Percentiles rank a stretch among this genome's conserved stretches.
Conservation (phyloP, 1,140 invertebrate genomes). For the Euwallacea fornicatus region DNA sequence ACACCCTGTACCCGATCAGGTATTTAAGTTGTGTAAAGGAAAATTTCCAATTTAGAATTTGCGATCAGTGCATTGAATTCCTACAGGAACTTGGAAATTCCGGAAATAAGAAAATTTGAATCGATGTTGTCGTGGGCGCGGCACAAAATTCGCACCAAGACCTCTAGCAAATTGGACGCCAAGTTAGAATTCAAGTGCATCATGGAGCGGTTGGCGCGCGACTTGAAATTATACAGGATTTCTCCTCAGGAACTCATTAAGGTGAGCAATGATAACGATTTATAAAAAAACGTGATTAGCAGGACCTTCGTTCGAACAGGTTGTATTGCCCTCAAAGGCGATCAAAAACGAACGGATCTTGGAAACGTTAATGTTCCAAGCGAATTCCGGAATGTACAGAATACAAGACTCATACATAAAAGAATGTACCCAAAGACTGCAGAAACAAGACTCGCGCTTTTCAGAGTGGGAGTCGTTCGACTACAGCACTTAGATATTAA, state of each 20-base stretch:
- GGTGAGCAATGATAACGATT: slow-evolving; percentile 54
- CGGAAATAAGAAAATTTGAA: slow-evolving; percentile 91
- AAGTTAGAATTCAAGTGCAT: slow-evolving; percentile 89
- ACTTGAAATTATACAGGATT: slow-evolving; percentile 88
- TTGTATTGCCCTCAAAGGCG: slow-evolving; percentile 88
- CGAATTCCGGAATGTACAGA: slow-evolving; percentile 88
- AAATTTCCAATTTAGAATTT: too few species aligned
- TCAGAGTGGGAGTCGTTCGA: slow-evolving; percentile 80
- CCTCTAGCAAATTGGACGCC: slow-evolving; percentile 75
- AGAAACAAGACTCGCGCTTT: slow-evolving; percentile 83
- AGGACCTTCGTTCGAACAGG: slow-evolving; percentile 55
- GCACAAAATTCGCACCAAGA: slow-evolving; percentile 77
- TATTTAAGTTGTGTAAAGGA: too few species aligned
- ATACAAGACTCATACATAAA: slow-evolving; percentile 86
- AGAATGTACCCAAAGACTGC: slow-evolving; percentile 81
- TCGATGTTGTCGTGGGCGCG: slow-evolving; percentile 89
- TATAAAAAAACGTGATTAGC: not conserved
- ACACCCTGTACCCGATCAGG: too few species aligned
- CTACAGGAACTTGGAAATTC: slow-evolving; percentile 73
- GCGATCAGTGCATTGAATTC: not conserved
- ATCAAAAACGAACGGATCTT: slow-evolving; percentile 91
- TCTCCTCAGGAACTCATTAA: slow-evolving; percentile 91
- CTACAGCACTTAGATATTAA: slow-evolving; percentile 58
- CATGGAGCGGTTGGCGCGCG: slow-evolving; percentile 85
- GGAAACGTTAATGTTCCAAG: slow-evolving; percentile 91